Conservation (phyloP, 2,113 vertebrate species). For the Oncorhynchus nerka region DNA sequence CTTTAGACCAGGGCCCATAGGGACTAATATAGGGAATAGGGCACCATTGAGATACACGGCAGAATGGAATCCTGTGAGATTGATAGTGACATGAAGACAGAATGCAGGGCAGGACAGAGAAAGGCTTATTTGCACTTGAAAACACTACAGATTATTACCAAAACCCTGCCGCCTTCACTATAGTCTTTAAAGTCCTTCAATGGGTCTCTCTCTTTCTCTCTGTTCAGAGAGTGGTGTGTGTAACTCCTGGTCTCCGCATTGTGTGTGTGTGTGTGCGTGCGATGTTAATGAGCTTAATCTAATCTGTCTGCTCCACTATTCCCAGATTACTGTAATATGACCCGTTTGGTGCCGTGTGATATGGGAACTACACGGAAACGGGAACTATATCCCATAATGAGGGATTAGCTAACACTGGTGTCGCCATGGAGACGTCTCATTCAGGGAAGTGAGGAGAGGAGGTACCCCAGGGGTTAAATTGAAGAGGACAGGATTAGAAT, state of each 20-base stretch:
- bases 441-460: constrained; percentile 43
- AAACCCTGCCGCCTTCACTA: constrained; percentile 21
- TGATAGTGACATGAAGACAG: constrained; percentile 4
- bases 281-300: constrained; percentile 65
- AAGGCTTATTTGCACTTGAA: constrained; percentile 37
- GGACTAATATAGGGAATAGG: no score
- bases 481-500: not conserved
- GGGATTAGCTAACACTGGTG: constrained; percentile 70
- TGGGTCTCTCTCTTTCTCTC: not conserved
- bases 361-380: constrained; percentile 40
- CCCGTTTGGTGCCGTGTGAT: constrained; percentile 62
- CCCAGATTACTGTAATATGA: constrained; percentile 72
- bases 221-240: constrained; percentile 1
- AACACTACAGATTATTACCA: constrained; percentile 29
- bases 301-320: constrained; percentile 71
- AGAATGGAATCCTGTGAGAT: not conserved
- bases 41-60: no score
- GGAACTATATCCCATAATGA: constrained; percentile 64
- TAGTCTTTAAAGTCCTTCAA: no score
- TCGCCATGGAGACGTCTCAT: constrained; percentile 65
- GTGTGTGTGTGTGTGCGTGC: constrained; percentile 26
- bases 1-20: no score
- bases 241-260: not conserved
- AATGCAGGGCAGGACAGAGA: not conserved
- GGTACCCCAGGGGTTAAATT: constrained; percentile 34